Conservation (phyloP, 2,888 invertebrate species). For the Melinopterus prodromus region DNA sequence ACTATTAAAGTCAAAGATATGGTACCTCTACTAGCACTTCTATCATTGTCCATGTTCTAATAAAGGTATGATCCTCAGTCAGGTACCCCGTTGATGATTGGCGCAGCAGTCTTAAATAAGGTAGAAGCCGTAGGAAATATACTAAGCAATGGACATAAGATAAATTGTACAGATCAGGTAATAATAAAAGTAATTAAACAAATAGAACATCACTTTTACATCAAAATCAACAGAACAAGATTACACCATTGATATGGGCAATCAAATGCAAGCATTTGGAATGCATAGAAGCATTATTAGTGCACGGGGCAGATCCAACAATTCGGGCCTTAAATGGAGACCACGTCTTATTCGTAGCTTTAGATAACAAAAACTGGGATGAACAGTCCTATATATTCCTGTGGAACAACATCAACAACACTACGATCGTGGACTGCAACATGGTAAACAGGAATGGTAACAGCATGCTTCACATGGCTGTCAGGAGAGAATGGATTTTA, state of each 20-base stretch:
- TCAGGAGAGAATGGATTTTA: slow-evolving; percentile 56
- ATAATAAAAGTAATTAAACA: slow-evolving; percentile 32
- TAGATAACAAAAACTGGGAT: slow-evolving; percentile 57
- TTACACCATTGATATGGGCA: slow-evolving; percentile 58
- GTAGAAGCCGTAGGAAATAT: slow-evolving; percentile 52
- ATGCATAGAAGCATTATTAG: slow-evolving; percentile 55
- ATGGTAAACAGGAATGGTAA: slow-evolving; percentile 56
- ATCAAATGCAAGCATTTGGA: slow-evolving; percentile 56
- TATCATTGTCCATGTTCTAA: slow-evolving; percentile 24
- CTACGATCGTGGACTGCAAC: slow-evolving; percentile 51
- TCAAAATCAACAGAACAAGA: slow-evolving; percentile 49
- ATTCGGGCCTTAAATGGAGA: slow-evolving; percentile 54
- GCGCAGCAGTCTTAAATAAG: slow-evolving; percentile 55
- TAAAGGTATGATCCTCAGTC: slow-evolving; percentile 38
- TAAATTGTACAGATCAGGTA: slow-evolving; percentile 54
- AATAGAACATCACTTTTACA: neutral
- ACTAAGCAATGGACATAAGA: slow-evolving; percentile 53
- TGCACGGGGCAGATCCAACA: slow-evolving; percentile 55
- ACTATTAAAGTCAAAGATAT: slow-evolving; percentile 53
- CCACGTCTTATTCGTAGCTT: slow-evolving; percentile 55
- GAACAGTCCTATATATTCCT: slow-evolving; percentile 56
- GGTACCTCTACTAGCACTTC: slow-evolving; percentile 44
- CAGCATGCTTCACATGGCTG: slow-evolving; percentile 57
- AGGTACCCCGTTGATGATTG: slow-evolving; percentile 50
- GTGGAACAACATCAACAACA: slow-evolving; percentile 53